Evolutionary conservation across 1,140 invertebrate species (phyloP).

Genomic region (Diachasma alloeum): DNA sequence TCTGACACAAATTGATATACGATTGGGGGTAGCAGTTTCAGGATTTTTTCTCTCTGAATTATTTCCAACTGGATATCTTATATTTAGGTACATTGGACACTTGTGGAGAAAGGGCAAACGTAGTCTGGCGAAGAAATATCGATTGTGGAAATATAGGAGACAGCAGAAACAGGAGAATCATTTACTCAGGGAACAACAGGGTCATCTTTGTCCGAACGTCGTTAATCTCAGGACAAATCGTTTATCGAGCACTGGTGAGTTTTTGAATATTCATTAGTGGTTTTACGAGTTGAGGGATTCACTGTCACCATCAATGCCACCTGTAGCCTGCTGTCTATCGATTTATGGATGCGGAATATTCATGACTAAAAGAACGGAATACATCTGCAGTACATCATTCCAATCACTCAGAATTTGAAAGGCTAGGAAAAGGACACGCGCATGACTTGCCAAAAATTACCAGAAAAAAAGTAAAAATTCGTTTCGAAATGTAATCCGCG

Average conservation of each 20-base stretch:
- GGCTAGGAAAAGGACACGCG: no score
- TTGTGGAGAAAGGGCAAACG: slow-evolving; percentile 85
- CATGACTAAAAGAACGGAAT: not conserved
- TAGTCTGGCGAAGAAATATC: slow-evolving; percentile 83
- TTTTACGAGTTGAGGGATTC: not conserved
- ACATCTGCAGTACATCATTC: not conserved
- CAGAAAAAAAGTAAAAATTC: no score
- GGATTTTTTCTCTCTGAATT: slow-evolving; percentile 17
- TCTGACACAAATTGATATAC: not conserved
- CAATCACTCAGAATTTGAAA: not conserved
- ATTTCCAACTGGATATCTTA: slow-evolving; percentile 25
- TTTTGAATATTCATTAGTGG: not conserved
- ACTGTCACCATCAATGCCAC: not conserved
- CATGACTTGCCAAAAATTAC: no score
- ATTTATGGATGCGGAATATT: not conserved
- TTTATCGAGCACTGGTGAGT: not conserved
- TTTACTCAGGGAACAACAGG: slow-evolving; percentile 56
- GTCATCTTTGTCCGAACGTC: slow-evolving; percentile 47
- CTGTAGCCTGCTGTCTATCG: not conserved
- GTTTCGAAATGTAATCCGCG: no score
- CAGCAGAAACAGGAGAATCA: slow-evolving; percentile 73
- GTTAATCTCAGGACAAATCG: slow-evolving; percentile 37
- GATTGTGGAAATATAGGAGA: slow-evolving; percentile 73
- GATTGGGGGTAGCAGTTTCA: not conserved
- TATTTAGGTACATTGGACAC: slow-evolving; percentile 83